Evolutionary conservation across 1,140 invertebrate species (phyloP), one percentile per base, ranked within the genome.

Genomic region (Calycopis cecrops): DNA sequence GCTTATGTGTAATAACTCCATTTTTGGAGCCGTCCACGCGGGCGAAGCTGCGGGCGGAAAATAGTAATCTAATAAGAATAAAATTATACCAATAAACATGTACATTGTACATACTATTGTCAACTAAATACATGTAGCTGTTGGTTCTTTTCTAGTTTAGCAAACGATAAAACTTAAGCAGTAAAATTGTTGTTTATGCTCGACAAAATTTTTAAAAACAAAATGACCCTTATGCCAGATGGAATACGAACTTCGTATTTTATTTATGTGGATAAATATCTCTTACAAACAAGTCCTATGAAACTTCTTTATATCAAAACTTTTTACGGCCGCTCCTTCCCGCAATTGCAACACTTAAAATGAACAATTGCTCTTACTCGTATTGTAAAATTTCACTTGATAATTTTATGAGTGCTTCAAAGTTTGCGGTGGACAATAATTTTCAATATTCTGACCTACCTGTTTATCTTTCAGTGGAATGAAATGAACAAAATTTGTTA

Each of bases 191-290:
- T 28, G 21, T 28, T 2, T 28, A 28, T 28, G 6, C 21, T 28
- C 21, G 21, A 33, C 28, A 33, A 34, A 52, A 52, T 42, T 42
- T 9, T 37, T 35, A 6, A 16, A 16, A 35, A 52, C 14, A 52
- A 52, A 55, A 55, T 38, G 51, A 11, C 49, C 35, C n/a, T 33
- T 57, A 50, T 55, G 57, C 33, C 12, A 38, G 40, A 57, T 40
- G 48, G 48, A 48, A 54, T 57, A 61, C 47, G 35, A 21, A 60
- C 53, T 60, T 56, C 21, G 18, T 52, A 50, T n/a, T 56, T 59
- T 61, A 57, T 50, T 37, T 57, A 47, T 51, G 52, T 42, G 35
- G 40, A 55, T 16, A 52, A 60, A 60, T 37, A 52, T 51, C 56
- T 44, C 51, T 56, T 60, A 56, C 40, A 52, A 56, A 52, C 49